Evolutionary conservation across 2,113 vertebrate genomes (phyloP), one percentile per base, ranked within the genome.

Genomic region (Cyprinus carpio): DNA sequence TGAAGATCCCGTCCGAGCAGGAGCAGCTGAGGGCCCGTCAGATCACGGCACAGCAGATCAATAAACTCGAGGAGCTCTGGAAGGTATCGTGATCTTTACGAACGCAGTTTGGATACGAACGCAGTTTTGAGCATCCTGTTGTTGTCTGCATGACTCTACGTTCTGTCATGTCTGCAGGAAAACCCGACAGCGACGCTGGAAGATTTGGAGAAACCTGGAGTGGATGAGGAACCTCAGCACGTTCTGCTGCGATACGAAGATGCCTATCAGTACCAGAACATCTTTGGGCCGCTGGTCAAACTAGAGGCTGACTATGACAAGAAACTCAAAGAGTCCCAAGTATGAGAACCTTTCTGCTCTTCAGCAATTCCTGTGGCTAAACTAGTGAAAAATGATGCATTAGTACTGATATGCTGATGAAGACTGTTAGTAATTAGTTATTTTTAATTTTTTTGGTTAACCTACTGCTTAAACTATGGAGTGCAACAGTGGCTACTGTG

Each of bases 251-350:
- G 98, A 85, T 99, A 99, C 0, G 98, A 99, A 91, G 98, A 99
- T 5, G 98, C 98, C 87, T 99, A 99, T 92, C 98, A 99, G 86
- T 99, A 99, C 93, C 98, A 99, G 90, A 99, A 99, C 89, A 99
- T 99, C 84, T 99, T 99, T 27, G 98, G 98, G 0, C 98, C 98
- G 4, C 92, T 99, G 82, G 98, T 99, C 84, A 99, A 99, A 92
- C 96, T 99, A 51, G 98, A 99, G 91, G 98, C 98, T 0, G 98
- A 99, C 85, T 99, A 99, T 40, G 98, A 99, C 92, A 99, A 99
- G 93, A 99, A 99, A 88, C 96, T 99, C 25, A 99, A 99, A 88
- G 98, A 99, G 93, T 99, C 98, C 72, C 98, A 99, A 97, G 98
- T 99, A 87, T 11, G 43, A 56, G 37, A 49, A 46, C 4, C 1